phyloP scores from a whole-genome alignment of 2,113 vertebrate genomes.

The Colossoma macropomum region DNA sequence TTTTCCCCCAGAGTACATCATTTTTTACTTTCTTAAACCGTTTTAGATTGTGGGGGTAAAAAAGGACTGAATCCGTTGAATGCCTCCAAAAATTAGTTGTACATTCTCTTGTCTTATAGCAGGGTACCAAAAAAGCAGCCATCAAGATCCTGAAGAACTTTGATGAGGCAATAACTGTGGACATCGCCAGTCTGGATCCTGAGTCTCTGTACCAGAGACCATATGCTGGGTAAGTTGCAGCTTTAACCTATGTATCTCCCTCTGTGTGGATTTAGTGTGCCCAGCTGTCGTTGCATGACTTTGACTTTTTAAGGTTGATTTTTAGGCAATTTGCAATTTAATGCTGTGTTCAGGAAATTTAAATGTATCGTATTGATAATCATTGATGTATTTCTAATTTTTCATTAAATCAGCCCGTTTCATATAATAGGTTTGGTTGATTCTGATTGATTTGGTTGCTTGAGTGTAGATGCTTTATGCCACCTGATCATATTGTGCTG shows the following conservation, averaged over 20 bases:
- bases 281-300: too few species aligned
- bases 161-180: conserved; percentile 98
- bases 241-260: neutral
- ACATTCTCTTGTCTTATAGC: conserved; percentile 57
- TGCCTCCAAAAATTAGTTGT: neutral
- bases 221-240: conserved; percentile 90
- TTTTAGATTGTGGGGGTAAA: neutral
- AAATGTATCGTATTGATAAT: too few species aligned
- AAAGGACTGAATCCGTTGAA: neutral
- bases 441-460: neutral
- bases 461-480: neutral
- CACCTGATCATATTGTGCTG: neutral
- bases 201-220: conserved; percentile 95
- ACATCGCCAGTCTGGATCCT: conserved; percentile 94
- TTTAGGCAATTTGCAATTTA: too few species aligned
- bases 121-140: conserved; percentile 85
- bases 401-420: too few species aligned
- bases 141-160: conserved; percentile 99
- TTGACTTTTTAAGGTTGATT: too few species aligned
- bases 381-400: too few species aligned
- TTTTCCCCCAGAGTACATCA: too few species aligned
- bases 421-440: too few species aligned
- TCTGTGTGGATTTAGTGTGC: too few species aligned
- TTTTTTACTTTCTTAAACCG: too few species aligned
- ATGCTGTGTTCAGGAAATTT: too few species aligned